Percentiles rank a stretch among this genome's conserved stretches.
These are phyloP conservation scores for Limulus polyphemus DNA, from an alignment of 2,888 invertebrate species.

Conservation along the genomic window DNA sequence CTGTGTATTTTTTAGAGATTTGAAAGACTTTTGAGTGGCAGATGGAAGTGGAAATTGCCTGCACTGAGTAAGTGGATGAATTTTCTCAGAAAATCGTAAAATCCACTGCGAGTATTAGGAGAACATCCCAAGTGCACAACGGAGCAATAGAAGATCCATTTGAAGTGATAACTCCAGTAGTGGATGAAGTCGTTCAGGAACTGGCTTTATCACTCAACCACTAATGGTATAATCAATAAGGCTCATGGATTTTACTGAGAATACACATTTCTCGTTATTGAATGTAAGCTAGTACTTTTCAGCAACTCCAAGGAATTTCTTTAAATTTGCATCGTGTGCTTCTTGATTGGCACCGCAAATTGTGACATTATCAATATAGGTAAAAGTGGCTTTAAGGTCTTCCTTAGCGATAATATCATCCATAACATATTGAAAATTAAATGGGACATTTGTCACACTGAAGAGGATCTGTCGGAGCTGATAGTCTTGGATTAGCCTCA, in stretches of 20 bases:
- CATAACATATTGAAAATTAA: constrained; percentile 15
- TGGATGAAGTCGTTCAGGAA: constrained; percentile 1
- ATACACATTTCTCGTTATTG: constrained; percentile 6
- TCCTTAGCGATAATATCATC: constrained; percentile 13
- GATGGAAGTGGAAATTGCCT: background rate
- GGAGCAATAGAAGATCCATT: background rate
- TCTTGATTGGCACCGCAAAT: constrained; percentile 1
- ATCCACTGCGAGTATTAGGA: constrained; percentile 7
- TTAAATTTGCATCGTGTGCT: background rate
- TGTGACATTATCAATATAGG: constrained; percentile 4
- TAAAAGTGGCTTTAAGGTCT: background rate
- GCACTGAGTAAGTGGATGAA: background rate
- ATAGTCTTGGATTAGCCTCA: constrained; percentile 16
- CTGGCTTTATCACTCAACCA: background rate
- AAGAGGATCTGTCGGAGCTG: constrained; percentile 19
- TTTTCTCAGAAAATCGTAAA: background rate
- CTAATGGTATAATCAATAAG: background rate
- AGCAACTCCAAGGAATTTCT: background rate
- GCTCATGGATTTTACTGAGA: background rate
- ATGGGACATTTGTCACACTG: constrained; percentile 17
- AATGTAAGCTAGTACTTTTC: constrained; percentile 4
- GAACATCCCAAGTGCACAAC: constrained; percentile 1
- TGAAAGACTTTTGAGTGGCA: background rate
- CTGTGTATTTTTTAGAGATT: background rate
- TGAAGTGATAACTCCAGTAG: background rate